These are phyloP conservation scores for Alosa sapidissima DNA, from an alignment of 2,797 vertebrate species.

Conservation along the genomic window DNA sequence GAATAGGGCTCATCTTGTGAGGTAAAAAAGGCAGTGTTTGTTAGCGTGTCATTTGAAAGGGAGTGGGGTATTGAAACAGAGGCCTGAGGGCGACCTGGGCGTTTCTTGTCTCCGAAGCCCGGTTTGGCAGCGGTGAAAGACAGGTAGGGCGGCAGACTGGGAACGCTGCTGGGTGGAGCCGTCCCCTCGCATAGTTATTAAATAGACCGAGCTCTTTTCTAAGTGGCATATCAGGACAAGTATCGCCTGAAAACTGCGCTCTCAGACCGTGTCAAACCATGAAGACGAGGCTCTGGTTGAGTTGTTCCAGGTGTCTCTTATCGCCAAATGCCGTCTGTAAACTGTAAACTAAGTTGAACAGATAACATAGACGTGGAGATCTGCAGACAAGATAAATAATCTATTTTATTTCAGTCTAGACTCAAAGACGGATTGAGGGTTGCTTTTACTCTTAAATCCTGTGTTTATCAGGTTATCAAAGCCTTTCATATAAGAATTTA, in stretches of 20 bases:
- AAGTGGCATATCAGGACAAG: neutral
- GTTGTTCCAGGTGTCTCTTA: neutral
- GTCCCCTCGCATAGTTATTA: neutral
- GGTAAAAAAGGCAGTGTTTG: neutral
- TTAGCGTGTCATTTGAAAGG: slow-evolving; percentile 31
- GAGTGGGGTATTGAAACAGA: neutral
- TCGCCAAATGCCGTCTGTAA: neutral
- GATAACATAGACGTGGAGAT: neutral
- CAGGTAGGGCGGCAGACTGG: slow-evolving; percentile 27
- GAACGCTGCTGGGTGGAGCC: slow-evolving; percentile 3
- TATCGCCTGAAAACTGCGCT: neutral
- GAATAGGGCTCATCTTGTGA: slow-evolving; percentile 1
- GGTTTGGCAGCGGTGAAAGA: slow-evolving; percentile 29
- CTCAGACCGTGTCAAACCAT: neutral
- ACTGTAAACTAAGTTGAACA: neutral
- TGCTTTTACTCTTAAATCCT: neutral
- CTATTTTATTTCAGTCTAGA: neutral
- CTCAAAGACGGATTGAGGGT: neutral
- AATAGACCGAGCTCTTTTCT: neutral
- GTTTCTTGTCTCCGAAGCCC: slow-evolving; percentile 32
- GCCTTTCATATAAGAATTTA: neutral
- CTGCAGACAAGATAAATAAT: slow-evolving; percentile 8
- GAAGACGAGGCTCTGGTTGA: neutral
- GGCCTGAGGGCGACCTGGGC: slow-evolving; percentile 33
- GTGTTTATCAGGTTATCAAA: slow-evolving; percentile 16